Base-by-base conservation (phyloP, 2,888 invertebrate species). In the Copidosoma aretas region DNA sequence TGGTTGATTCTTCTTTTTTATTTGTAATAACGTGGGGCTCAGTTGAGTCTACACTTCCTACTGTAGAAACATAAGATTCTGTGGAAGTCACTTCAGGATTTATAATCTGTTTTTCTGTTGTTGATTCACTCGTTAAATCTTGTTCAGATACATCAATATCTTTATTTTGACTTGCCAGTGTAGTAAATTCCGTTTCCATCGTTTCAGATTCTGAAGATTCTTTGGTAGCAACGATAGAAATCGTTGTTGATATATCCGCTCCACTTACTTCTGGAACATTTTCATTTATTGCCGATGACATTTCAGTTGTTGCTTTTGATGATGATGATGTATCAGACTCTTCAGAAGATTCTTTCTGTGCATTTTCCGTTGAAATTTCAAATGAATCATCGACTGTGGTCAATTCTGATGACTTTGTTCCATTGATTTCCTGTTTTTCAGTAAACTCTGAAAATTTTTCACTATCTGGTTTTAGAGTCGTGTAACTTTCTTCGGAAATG, bases 401-500 rank as follows among this genome's bases (percentile, higher is more conserved):
- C 32, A 8, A 32, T 32, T 32, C 32, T 32, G 32, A 32, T n/a
- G n/a, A n/a, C n/a, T n/a, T n/a, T n/a, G n/a, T 25, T 60, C 64
- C 14, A 67, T 65, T 52, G 41, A 41, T 41, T 8, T 8, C 41
- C 51, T 67, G 71, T 71, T 22, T 39, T 10, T 24, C 25, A 21
- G 14, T 56, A 32, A 32, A 60, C 24, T 68, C 67, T 61, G 70
- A 59, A 10, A 54, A 52, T 15, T 43, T 62, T 46, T 64, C 68
- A 25, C 67, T 63, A 46, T 54, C 63, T 10, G 57, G 22, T 24
- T 60, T 21, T 46, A 14, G 1, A 2, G 57, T 71, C 17, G 57
- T 68, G 15, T 64, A 43, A 62, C 67, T 71, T 61, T 71, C 72
- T 69, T 58, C 51, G 60, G 74, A 72, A 60, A 54, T 62, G 15